These are phyloP conservation scores for Urocynchramus pylzowi DNA, from an alignment of 2,113 vertebrate genomes.

Conservation along the genomic window DNA sequence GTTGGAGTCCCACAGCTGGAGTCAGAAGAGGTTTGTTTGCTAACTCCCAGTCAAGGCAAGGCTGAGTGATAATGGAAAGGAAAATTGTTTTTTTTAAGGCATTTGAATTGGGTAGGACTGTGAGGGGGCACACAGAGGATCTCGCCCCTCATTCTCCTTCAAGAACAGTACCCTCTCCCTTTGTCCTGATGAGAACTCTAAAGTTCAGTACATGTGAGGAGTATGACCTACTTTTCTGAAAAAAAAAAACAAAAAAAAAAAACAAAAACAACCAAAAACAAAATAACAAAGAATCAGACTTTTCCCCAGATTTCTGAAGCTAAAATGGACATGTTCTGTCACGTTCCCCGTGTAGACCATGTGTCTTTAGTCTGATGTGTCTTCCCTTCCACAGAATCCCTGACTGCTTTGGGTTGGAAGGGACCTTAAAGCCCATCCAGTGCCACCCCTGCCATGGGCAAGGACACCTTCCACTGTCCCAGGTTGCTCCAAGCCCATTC, in stretches of 20 bases:
- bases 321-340: background rate
- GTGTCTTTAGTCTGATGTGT: background rate
- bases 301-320: background rate
- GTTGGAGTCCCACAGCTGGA: background rate
- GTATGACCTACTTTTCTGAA: rapidly evolving
- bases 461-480: background rate
- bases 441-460: background rate
- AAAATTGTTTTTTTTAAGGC: background rate
- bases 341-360: background rate
- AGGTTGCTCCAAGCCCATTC: rapidly evolving
- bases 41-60: background rate
- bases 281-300: rapidly evolving
- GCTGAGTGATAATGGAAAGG: background rate
- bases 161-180: background rate
- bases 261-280: no score
- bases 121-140: background rate
- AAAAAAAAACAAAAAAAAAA: background rate
- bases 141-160: background rate
- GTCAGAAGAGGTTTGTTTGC: background rate
- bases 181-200: background rate
- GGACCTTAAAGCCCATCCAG: background rate
- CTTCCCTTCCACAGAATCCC: background rate
- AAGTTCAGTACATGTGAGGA: background rate
- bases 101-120: background rate
- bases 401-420: background rate